phyloP scores from a whole-genome alignment of 2,888 invertebrate genomes.

The Aromia moschata region DNA sequence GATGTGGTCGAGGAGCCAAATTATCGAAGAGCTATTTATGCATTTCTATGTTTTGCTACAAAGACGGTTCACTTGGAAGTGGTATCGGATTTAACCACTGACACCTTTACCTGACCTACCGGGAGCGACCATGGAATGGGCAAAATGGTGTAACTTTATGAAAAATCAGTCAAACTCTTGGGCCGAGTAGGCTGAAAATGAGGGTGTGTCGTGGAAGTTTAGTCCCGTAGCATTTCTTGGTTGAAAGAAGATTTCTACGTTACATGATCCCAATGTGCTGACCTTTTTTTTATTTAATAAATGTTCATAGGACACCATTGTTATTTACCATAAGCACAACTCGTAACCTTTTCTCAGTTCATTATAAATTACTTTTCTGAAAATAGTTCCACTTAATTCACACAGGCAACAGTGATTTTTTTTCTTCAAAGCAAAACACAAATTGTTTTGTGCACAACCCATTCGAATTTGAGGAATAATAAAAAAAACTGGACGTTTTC shows the following conservation, averaged over 20 bases:
- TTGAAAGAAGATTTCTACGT: not conserved
- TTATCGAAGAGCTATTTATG: constrained; percentile 4
- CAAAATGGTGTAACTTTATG: not conserved
- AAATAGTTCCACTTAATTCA: too few relatives aligned
- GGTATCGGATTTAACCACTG: constrained; percentile 1
- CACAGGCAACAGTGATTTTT: too few relatives aligned
- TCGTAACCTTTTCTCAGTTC: too few relatives aligned
- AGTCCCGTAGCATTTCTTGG: constrained; percentile 3
- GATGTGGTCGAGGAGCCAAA: not conserved
- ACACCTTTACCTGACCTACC: constrained; percentile 4
- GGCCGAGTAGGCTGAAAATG: not conserved
- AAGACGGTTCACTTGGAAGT: constrained; percentile 11
- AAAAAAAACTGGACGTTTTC: too few relatives aligned
- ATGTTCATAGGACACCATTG: too few relatives aligned
- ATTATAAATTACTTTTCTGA: too few relatives aligned
- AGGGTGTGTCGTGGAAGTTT: not conserved
- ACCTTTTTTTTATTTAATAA: too few relatives aligned
- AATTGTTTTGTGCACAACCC: too few relatives aligned
- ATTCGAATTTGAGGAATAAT: too few relatives aligned
- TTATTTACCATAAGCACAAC: too few relatives aligned
- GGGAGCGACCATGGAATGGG: not conserved
- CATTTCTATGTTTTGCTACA: constrained; percentile 13
- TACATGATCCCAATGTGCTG: constrained; percentile 2
- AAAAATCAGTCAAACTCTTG: not conserved
- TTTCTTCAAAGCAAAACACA: too few relatives aligned